Base-by-base conservation (phyloP, 1,140 invertebrate genomes). In the Caenorhabditis briggsae region DNA sequence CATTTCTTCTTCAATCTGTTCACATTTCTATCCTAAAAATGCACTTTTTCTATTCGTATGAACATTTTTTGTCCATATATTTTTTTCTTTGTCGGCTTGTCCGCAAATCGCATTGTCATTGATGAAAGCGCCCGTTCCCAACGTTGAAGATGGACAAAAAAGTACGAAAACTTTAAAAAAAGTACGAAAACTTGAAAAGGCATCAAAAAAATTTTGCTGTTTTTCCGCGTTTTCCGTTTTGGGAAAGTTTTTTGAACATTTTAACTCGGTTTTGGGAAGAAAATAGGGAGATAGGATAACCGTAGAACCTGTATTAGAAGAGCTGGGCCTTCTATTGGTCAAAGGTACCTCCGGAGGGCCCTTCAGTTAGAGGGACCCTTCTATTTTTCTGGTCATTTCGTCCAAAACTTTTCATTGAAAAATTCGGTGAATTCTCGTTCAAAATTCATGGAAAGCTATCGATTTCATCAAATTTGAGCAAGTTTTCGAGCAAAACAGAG, bases 71-170 rank as follows among this genome's bases (percentile, higher is more conserved):
- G 7, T 23, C n/a, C 33, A 33, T 33, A 33, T 33, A 33, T 61
- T 20, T 61, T 61, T 61, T 25, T 18, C n/a, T 23, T 6, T 20
- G 23, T 61, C 25, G 11, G 20, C 12, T 20, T 18, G 20, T n/a
- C 14, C 7, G 25, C 23, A 61, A 61, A 61, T 25, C 14, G 59
- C 59, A 12, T 61, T 61, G 59, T 61, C 59, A 61, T 61, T 61
- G 59, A 61, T 61, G 59, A 61, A 61, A 61, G 59, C 33, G 33
- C 59, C 59, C 59, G 59, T 61, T 61, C 59, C 59, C 59, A 61
- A 9, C 59, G 59, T 61, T 25, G 59, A 61, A 61, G 25, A 61
- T 16, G 50, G 56, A 25, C 20, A 14, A 33, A 61, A 25, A 25
- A 20, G 18, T 20, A 61, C 59, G 23, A 61, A 61, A 61, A 61